A percentile compares a stretch with the other conserved stretches of the same genome.
Conservation (phyloP, 30 jellyfish, hydroid and myxozoan genomes). For the Phacellophora camtschatica region DNA sequence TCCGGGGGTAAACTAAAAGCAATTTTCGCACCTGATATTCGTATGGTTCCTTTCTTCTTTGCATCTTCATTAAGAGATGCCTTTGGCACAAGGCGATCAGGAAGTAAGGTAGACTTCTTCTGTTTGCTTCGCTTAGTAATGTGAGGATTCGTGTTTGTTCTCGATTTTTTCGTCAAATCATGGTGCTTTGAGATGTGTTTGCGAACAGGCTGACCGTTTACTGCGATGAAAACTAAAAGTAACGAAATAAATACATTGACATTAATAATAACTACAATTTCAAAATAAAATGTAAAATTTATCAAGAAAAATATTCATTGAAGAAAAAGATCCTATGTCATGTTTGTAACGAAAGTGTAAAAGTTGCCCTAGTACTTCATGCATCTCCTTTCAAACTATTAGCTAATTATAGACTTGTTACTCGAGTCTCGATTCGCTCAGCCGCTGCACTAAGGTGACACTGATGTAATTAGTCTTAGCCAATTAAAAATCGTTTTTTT, state of each 20-base stretch:
- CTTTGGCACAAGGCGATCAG: neutral
- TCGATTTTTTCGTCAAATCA: neutral
- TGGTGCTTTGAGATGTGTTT: neutral
- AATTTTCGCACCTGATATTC: constrained; percentile 67
- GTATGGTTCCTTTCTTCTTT: constrained; percentile 89
- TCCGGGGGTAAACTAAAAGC: neutral
- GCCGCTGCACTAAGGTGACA: no score
- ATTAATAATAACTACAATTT: neutral
- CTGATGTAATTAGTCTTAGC: no score
- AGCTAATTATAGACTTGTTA: no score
- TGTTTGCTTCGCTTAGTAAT: neutral
- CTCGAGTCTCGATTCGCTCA: no score
- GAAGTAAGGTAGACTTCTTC: constrained; percentile 30
- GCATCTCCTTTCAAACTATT: no score
- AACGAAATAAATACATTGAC: neutral
- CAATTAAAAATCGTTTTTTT: no score
- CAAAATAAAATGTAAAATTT: neutral
- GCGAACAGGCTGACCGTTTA: constrained; percentile 20
- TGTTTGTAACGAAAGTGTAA: no score
- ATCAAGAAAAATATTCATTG: no score
- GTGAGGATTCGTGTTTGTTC: neutral
- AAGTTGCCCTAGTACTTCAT: no score
- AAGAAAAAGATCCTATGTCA: no score
- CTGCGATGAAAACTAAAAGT: neutral
- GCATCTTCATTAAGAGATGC: constrained; percentile 36